Conservation (phyloP, 2,113 vertebrate genomes). For the Riparia riparia region DNA sequence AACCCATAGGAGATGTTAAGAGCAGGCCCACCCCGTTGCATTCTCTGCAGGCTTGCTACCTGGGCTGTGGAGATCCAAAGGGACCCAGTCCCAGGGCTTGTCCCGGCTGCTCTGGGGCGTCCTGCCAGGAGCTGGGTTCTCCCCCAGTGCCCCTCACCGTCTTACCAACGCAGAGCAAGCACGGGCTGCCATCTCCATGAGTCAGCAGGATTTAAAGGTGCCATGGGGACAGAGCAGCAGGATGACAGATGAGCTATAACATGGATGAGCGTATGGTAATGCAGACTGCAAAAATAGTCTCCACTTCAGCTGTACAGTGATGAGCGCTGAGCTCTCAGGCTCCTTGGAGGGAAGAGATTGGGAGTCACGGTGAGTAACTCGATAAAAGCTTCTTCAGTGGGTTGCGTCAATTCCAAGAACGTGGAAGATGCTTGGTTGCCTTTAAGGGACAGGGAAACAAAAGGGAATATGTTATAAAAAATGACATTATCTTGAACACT, state of each 20-base stretch:
- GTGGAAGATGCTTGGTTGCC: conserved; percentile 27
- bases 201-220: conserved; percentile 31
- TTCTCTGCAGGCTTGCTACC: neutral
- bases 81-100: neutral
- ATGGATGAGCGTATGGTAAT: conserved; percentile 9
- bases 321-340: neutral
- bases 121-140: neutral
- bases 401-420: conserved; percentile 5
- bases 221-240: neutral
- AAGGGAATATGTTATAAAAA: conserved; percentile 54
- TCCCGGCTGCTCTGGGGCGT: neutral
- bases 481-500: conserved; percentile 32
- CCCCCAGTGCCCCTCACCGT: fast-evolving
- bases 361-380: conserved; percentile 64
- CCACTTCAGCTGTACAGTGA: neutral
- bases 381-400: conserved; percentile 60
- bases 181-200: fast-evolving
- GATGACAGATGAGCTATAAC: neutral
- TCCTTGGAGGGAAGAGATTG: conserved; percentile 58
- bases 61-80: fast-evolving
- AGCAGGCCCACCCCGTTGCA: fast-evolving
- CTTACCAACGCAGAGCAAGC: neutral
- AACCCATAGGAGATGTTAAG: neutral
- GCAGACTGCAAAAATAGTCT: conserved; percentile 44
- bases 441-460: conserved; percentile 51